A percentile compares a stretch with the other conserved stretches of the same genome.
phyloP scores from a whole-genome alignment of 2,888 invertebrate species.

The Phania funesta region DNA sequence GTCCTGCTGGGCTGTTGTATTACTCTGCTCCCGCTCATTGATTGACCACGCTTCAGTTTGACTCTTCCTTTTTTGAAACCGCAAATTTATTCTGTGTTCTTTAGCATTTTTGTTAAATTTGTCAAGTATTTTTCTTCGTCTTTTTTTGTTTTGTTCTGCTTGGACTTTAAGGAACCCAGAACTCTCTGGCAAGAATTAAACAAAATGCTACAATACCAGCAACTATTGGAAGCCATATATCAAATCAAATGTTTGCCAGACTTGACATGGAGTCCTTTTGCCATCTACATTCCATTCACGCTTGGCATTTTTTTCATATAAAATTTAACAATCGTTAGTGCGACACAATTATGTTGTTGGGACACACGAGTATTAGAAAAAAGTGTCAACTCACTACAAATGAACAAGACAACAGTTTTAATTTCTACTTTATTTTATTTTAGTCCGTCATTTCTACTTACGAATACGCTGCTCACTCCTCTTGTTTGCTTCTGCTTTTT shows the following conservation, averaged over 20 bases:
- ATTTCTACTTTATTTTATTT: neutral
- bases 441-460: neutral
- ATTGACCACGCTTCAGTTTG: slow-evolving; percentile 46
- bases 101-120: neutral
- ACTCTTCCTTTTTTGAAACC: slow-evolving; percentile 43
- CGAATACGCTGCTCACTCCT: slow-evolving; percentile 12
- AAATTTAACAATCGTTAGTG: neutral
- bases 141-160: neutral
- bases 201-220: neutral
- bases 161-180: neutral
- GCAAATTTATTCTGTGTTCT: slow-evolving; percentile 28
- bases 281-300: neutral
- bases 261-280: neutral
- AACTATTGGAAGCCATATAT: slow-evolving; percentile 38
- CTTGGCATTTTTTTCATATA: neutral
- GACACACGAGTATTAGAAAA: no score
- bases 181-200: neutral
- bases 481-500: neutral
- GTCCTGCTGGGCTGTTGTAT: slow-evolving; percentile 46
- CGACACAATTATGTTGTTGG: slow-evolving; percentile 15
- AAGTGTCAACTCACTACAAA: slow-evolving; percentile 38
- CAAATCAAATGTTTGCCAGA: slow-evolving; percentile 29
- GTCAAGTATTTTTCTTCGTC: slow-evolving; percentile 21
- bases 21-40: neutral
- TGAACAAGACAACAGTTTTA: neutral